phyloP scores from a whole-genome alignment of 1,140 invertebrate genomes.

The Zaprionus tsacasi region DNA sequence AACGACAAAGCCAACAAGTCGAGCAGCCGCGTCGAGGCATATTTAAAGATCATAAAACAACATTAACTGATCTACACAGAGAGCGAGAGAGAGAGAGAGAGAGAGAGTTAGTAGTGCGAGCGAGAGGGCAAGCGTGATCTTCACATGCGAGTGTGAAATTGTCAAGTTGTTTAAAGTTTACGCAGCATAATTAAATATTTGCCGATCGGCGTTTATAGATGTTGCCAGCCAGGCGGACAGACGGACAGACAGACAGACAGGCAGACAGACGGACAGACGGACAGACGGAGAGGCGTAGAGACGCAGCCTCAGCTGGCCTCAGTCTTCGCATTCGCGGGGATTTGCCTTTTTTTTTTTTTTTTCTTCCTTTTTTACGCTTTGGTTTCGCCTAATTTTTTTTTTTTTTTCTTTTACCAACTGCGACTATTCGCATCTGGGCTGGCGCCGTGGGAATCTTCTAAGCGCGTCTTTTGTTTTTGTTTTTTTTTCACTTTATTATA shows the following conservation, averaged over 20 bases:
- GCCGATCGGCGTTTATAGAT: constrained; percentile 82
- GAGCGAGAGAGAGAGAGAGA: constrained; percentile 4
- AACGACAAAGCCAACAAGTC: constrained; percentile 75
- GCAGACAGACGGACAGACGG: neutral
- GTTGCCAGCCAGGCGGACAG: constrained; percentile 42
- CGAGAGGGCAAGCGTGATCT: constrained; percentile 39
- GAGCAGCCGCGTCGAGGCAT: constrained; percentile 60
- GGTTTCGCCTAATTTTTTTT: constrained; percentile 48
- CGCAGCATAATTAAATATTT: constrained; percentile 82
- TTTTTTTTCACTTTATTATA: constrained; percentile 27
- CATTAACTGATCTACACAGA: constrained; percentile 50
- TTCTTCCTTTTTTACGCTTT: constrained; percentile 5
- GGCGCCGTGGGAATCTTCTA: constrained; percentile 73
- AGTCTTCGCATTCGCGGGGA: constrained; percentile 8
- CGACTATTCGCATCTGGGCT: constrained; percentile 40
- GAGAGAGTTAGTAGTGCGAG: neutral
- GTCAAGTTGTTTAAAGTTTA: constrained; percentile 83
- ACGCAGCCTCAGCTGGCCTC: constrained; percentile 8
- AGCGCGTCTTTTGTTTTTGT: constrained; percentile 36
- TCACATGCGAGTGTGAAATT: constrained; percentile 80
- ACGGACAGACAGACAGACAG: constrained; percentile 14
- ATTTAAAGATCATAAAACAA: constrained; percentile 81
- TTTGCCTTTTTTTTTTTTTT: constrained; percentile 28
- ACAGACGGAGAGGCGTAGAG: neutral
- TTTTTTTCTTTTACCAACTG: constrained; percentile 46